Percentiles rank a stretch among this genome's conserved stretches.
phyloP scores from a whole-genome alignment of 2,113 vertebrate species.

The Hoplias malabaricus region DNA sequence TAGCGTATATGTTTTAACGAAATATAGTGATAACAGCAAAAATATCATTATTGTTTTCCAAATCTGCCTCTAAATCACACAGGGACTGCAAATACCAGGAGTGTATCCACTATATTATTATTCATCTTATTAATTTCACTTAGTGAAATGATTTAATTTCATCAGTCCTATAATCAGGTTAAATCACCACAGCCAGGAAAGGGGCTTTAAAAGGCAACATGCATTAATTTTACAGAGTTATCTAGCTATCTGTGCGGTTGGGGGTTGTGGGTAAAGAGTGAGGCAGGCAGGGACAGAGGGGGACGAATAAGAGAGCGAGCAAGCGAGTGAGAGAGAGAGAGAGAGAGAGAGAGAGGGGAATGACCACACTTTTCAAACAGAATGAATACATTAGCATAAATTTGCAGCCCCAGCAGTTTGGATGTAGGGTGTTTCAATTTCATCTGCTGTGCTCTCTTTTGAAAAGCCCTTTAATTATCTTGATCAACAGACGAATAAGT shows the following conservation, averaged over 20 bases:
- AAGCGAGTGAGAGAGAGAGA: background rate
- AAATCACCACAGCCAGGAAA: slow-evolving; percentile 60
- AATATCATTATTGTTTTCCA: too few relatives aligned
- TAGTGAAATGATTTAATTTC: slow-evolving; percentile 74
- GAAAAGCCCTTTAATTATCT: slow-evolving; percentile 41
- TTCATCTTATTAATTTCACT: slow-evolving; percentile 75
- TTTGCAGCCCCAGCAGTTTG: slow-evolving; percentile 48
- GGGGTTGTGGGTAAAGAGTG: background rate
- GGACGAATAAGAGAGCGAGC: background rate
- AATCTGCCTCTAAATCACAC: slow-evolving; percentile 21
- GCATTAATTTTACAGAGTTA: slow-evolving; percentile 58
- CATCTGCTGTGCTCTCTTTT: slow-evolving; percentile 42
- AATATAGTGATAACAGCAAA: too few relatives aligned
- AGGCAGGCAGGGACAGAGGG: slow-evolving; percentile 2
- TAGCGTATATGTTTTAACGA: too few relatives aligned
- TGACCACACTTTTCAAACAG: slow-evolving; percentile 15
- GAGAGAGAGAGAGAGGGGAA: background rate
- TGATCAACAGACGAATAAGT: slow-evolving; percentile 20
- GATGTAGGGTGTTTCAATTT: slow-evolving; percentile 37
- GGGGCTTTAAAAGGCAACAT: slow-evolving; percentile 58
- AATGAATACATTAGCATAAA: slow-evolving; percentile 48
- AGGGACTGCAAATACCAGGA: slow-evolving; percentile 51
- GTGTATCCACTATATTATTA: slow-evolving; percentile 60
- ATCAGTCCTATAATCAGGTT: slow-evolving; percentile 74
- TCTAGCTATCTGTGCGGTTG: slow-evolving; percentile 22